These are phyloP conservation scores for Stercorarius parasiticus DNA, from an alignment of 2,113 vertebrate genomes.

Conservation along the genomic window DNA sequence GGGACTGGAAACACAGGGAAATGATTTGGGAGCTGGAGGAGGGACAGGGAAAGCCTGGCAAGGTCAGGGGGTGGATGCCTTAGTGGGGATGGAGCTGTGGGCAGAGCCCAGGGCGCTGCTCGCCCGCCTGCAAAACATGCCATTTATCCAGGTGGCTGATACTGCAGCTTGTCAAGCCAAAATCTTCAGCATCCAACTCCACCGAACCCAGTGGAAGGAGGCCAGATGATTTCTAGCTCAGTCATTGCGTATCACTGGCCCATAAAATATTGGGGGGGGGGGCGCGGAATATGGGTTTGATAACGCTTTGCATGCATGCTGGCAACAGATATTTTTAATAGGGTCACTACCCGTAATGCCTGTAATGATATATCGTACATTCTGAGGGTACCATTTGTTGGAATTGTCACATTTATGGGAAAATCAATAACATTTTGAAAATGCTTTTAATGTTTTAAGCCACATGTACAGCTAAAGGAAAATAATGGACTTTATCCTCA, in stretches of 20 bases:
- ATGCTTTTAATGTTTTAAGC: slow-evolving; percentile 18
- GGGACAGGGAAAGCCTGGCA: neutral
- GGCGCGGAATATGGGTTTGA: neutral
- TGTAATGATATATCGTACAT: neutral
- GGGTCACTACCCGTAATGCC: neutral
- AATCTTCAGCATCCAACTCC: neutral
- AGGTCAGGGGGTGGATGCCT: neutral
- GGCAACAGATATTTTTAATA: neutral
- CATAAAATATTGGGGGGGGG: neutral
- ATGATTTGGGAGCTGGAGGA: neutral
- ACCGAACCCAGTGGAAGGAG: neutral
- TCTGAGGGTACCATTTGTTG: neutral
- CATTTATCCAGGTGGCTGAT: neutral
- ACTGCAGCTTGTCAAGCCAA: neutral
- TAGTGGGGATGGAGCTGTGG: neutral
- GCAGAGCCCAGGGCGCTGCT: neutral
- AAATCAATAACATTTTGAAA: slow-evolving; percentile 12
- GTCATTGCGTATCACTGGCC: neutral
- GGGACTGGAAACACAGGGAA: neutral
- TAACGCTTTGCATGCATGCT: neutral
- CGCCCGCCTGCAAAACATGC: neutral
- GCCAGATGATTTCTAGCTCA: neutral
- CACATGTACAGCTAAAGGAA: neutral
- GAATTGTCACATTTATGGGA: neutral
- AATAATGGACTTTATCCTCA: slow-evolving; percentile 24